Evolutionary conservation across 2,113 vertebrate genomes (phyloP).

Genomic region (Catagonus wagneri): DNA sequence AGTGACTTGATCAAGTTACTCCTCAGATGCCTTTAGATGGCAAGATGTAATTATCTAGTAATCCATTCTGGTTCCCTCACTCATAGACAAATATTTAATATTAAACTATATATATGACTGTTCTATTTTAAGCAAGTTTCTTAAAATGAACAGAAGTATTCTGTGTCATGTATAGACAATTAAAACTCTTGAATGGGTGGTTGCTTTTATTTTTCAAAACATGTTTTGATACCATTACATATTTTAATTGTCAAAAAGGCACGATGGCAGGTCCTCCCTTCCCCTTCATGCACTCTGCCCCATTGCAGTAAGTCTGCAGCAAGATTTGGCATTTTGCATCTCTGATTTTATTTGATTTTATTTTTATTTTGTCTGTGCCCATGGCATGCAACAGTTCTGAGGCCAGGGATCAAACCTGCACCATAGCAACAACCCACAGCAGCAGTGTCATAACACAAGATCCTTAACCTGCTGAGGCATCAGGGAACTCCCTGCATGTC

Average conservation of each 20-base stretch:
- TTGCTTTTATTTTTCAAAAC: slow-evolving; percentile 43
- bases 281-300: not conserved
- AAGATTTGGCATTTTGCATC: not conserved
- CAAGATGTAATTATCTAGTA: slow-evolving; percentile 49
- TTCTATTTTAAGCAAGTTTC: slow-evolving; percentile 53
- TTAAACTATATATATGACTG: slow-evolving; percentile 34
- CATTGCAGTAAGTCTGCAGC: not conserved
- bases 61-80: not conserved
- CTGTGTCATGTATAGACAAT: not conserved
- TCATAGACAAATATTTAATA: slow-evolving; percentile 12
- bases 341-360: too few species aligned
- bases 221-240: not conserved
- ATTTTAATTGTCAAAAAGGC: slow-evolving; percentile 43
- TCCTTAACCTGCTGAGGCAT: too few species aligned
- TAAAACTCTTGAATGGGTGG: not conserved
- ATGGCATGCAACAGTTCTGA: too few species aligned
- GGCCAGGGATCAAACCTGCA: too few species aligned
- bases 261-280: not conserved
- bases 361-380: too few species aligned
- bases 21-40: slow-evolving; percentile 67
- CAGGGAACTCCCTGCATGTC: not conserved
- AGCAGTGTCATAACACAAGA: too few species aligned
- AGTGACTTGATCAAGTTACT: slow-evolving; percentile 38
- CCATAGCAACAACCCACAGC: too few species aligned
- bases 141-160: not conserved